A percentile compares a stretch with the other conserved stretches of the same genome.
Conservation (phyloP, 2,113 vertebrate genomes). For the Catharus minimus region DNA sequence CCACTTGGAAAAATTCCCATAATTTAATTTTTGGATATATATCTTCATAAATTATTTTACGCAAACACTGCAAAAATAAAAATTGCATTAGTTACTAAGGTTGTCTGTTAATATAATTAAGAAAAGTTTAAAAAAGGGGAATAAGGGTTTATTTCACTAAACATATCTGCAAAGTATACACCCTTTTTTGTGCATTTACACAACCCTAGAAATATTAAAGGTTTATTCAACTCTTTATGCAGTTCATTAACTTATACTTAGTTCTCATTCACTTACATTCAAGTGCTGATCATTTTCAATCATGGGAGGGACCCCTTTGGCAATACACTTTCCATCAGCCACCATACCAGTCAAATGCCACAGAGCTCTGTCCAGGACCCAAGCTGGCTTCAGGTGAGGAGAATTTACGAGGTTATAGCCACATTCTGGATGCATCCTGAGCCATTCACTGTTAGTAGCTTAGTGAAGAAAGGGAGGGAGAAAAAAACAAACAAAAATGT, state of each 20-base stretch:
- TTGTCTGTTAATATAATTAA: background rate
- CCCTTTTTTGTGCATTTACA: background rate
- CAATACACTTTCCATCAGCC: constrained; percentile 77
- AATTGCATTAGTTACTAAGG: background rate
- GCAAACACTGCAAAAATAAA: constrained; percentile 73
- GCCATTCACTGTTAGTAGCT: constrained; percentile 87
- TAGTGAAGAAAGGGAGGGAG: background rate
- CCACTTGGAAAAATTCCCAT: constrained; percentile 94
- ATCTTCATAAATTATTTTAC: constrained; percentile 80
- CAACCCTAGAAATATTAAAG: background rate
- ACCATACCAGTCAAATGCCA: constrained; percentile 84
- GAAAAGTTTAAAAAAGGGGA: background rate
- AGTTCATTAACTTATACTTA: background rate
- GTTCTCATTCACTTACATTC: constrained; percentile 73
- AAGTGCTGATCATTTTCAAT: constrained; percentile 82
- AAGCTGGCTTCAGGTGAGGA: constrained; percentile 88
- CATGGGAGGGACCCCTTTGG: constrained; percentile 76
- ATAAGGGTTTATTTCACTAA: background rate
- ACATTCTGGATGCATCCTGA: constrained; percentile 85
- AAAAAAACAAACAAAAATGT: background rate
- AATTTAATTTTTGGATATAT: constrained; percentile 83
- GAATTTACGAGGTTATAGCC: constrained; percentile 89
- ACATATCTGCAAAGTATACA: background rate
- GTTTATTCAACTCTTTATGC: background rate
- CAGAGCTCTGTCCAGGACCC: constrained; percentile 86